A percentile compares a stretch with the other conserved stretches of the same genome.
phyloP scores from a whole-genome alignment of 2,797 vertebrate species.

The Fundulus diaphanus region DNA sequence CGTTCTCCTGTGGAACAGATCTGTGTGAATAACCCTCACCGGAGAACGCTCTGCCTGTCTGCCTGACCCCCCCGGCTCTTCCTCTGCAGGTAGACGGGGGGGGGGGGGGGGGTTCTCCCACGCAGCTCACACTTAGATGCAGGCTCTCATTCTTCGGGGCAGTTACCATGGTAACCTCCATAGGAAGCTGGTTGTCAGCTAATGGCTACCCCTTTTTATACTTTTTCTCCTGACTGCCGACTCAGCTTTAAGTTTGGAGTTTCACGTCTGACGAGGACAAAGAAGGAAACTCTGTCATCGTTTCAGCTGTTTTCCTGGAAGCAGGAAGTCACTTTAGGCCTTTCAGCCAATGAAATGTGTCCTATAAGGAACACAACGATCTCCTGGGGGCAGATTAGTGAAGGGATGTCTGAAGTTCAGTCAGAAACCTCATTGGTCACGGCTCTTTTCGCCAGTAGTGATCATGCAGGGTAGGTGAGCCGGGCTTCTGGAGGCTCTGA shows the following conservation, averaged over 20 bases:
- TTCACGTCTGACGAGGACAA: slow-evolving; percentile 1
- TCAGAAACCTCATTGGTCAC: slow-evolving; percentile 40
- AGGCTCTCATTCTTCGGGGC: slow-evolving; percentile 34
- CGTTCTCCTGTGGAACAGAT: slow-evolving; percentile 13
- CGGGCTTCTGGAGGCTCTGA: slow-evolving; percentile 13
- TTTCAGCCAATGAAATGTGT: slow-evolving; percentile 8
- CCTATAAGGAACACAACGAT: slow-evolving; percentile 12
- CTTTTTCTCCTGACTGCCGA: slow-evolving; percentile 23
- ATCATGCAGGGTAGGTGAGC: slow-evolving; percentile 14
- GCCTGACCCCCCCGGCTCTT: slow-evolving; percentile 20
- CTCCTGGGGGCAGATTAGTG: slow-evolving; percentile 15
- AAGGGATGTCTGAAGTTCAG: slow-evolving; percentile 25
- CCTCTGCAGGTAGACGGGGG: slow-evolving; percentile 49
- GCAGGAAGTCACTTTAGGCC: not conserved
- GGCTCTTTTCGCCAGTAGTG: slow-evolving; percentile 24
- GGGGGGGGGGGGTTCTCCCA: slow-evolving; percentile 66
- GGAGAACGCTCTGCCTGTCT: slow-evolving; percentile 40
- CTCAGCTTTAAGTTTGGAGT: slow-evolving; percentile 12
- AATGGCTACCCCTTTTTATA: slow-evolving; percentile 33
- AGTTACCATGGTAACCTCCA: slow-evolving; percentile 72
- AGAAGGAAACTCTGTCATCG: not conserved
- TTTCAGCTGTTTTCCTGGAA: not conserved
- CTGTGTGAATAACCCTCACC: not conserved
- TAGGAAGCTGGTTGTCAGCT: slow-evolving; percentile 29
- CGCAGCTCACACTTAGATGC: slow-evolving; percentile 29